Conservation (phyloP, 1,140 invertebrate genomes). For the Papilio helenus region DNA sequence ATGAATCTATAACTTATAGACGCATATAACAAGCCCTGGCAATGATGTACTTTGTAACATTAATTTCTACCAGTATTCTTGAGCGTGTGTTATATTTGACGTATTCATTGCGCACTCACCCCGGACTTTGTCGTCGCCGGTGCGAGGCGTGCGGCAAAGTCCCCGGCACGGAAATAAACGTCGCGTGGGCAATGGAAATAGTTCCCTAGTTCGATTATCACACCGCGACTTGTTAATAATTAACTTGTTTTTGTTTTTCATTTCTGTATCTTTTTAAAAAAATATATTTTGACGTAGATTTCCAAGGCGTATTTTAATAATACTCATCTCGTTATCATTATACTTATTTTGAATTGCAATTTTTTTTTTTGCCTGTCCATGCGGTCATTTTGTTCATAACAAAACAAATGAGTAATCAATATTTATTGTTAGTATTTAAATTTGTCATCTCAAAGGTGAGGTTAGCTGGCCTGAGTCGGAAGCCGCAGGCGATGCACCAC, state of each 20-base stretch:
- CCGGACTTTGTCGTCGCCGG: constrained; percentile 5
- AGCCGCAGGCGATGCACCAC: background rate
- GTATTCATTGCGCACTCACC: background rate
- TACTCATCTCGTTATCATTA: background rate
- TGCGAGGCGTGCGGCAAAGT: background rate
- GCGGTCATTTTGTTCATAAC: background rate
- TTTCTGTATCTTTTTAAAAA: too few relatives aligned
- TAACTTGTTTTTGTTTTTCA: background rate
- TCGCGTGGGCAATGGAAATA: constrained; percentile 23
- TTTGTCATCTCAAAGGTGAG: constrained; percentile 7
- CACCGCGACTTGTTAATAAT: background rate
- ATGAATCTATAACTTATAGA: background rate
- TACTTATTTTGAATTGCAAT: background rate
- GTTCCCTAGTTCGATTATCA: constrained; percentile 5
- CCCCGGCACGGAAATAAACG: background rate
- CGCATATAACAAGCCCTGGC: background rate
- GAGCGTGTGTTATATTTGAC: background rate
- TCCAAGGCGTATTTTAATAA: background rate
- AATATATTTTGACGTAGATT: background rate
- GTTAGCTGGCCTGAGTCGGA: background rate
- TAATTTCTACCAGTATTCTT: background rate
- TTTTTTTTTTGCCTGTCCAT: background rate
- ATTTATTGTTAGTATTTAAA: background rate
- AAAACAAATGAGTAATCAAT: background rate
- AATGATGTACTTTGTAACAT: background rate